These are phyloP conservation scores for Holothuria scabra DNA, from an alignment of 53 echinoderm and acorn worm species.

Conservation along the genomic window DNA sequence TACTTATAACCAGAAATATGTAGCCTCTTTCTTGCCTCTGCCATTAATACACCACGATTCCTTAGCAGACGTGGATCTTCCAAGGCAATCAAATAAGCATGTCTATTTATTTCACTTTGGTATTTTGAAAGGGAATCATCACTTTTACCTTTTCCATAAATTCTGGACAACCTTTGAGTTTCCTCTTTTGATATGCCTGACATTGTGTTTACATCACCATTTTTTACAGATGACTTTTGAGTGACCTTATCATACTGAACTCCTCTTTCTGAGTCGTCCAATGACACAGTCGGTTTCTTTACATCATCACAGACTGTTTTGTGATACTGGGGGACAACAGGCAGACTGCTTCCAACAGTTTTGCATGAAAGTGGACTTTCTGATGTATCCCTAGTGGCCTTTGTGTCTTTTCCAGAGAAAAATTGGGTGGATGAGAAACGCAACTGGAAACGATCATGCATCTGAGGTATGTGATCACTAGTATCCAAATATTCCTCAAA, in stretches of 20 bases:
- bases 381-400: background rate
- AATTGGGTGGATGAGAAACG: background rate
- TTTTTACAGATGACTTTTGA: too few relatives aligned
- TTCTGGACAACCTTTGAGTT: background rate
- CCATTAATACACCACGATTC: background rate
- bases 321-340: too few relatives aligned
- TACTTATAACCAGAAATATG: background rate
- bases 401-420: background rate
- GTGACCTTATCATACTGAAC: too few relatives aligned
- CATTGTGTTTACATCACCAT: too few relatives aligned
- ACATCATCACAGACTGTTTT: background rate
- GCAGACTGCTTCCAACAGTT: too few relatives aligned
- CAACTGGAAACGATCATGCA: conserved; percentile 1
- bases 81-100: background rate
- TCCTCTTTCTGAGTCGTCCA: background rate
- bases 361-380: too few relatives aligned
- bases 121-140: background rate
- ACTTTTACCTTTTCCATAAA: conserved; percentile 15
- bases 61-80: background rate
- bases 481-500: conserved; percentile 11
- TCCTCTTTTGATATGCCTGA: background rate
- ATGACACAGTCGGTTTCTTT: background rate
- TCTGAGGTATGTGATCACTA: background rate
- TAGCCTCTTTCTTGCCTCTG: conserved; percentile 5
- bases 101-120: background rate